phyloP scores from a whole-genome alignment of 2,888 invertebrate species.

The Cerastis rubricosa region DNA sequence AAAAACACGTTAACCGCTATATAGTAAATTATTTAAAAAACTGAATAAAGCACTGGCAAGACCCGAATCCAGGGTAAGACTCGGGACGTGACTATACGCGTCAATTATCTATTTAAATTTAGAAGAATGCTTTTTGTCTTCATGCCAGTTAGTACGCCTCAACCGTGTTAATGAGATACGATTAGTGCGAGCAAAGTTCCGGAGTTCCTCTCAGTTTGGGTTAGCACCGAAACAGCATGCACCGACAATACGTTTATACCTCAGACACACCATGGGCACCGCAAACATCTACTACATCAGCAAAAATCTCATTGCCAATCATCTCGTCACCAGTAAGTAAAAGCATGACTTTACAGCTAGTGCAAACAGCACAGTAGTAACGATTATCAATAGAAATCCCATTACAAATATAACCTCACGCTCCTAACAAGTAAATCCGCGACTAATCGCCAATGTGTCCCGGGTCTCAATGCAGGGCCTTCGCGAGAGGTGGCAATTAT shows the following conservation, averaged over 20 bases:
- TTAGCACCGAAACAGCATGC: not conserved
- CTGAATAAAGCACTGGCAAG: not conserved
- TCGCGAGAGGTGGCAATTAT: constrained; percentile 26
- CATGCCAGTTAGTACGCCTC: no score
- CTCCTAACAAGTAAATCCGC: constrained; percentile 20
- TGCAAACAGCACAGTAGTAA: not conserved
- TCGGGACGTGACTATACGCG: not conserved
- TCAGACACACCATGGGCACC: not conserved
- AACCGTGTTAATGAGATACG: no score
- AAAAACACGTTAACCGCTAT: not conserved
- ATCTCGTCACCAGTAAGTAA: not conserved
- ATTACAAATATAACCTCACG: not conserved
- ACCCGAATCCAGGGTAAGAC: not conserved
- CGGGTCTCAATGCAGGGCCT: not conserved
- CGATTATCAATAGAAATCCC: not conserved
- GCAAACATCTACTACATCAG: no score
- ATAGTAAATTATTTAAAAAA: not conserved
- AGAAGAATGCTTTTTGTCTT: no score
- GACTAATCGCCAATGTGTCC: constrained; percentile 21
- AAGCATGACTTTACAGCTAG: not conserved
- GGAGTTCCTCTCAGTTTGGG: no score
- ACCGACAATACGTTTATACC: not conserved
- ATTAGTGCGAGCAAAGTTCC: no score
- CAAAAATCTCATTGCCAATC: not conserved
- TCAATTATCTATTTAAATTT: not conserved